A percentile compares a stretch with the other conserved stretches of the same genome.
Conservation (phyloP, 2,797 vertebrate genomes). For the Pangasius sanitwongsei region DNA sequence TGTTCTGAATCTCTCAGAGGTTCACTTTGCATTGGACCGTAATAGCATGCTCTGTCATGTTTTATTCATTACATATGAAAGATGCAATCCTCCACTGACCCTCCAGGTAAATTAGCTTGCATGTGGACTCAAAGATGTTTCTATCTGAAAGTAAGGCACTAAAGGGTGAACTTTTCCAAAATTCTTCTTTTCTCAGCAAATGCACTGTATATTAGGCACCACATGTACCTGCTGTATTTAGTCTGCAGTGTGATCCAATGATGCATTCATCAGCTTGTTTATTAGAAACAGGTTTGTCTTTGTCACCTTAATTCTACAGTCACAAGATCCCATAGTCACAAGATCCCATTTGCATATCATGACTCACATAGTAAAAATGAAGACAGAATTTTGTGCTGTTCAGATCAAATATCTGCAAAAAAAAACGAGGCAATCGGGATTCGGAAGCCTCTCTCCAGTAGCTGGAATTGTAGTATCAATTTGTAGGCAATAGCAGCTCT, state of each 20-base stretch:
- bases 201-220: neutral
- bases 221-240: neutral
- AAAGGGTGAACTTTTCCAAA: neutral
- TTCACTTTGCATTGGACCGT: neutral
- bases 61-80: neutral
- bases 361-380: neutral
- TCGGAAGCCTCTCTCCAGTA: neutral
- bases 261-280: neutral
- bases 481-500: conserved; percentile 1
- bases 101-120: neutral
- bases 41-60: neutral
- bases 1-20: neutral
- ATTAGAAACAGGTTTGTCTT: conserved; percentile 7
- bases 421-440: neutral
- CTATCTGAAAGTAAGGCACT: neutral
- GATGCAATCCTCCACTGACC: neutral
- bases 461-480: neutral
- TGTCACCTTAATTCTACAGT: neutral
- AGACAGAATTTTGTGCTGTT: neutral
- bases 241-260: neutral
- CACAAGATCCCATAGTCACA: neutral
- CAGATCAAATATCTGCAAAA: neutral
- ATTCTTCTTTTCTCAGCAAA: neutral
- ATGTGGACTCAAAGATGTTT: neutral
- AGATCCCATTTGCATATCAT: neutral